Conservation (phyloP, 2,113 vertebrate genomes). For the Misgurnus anguillicaudatus region DNA sequence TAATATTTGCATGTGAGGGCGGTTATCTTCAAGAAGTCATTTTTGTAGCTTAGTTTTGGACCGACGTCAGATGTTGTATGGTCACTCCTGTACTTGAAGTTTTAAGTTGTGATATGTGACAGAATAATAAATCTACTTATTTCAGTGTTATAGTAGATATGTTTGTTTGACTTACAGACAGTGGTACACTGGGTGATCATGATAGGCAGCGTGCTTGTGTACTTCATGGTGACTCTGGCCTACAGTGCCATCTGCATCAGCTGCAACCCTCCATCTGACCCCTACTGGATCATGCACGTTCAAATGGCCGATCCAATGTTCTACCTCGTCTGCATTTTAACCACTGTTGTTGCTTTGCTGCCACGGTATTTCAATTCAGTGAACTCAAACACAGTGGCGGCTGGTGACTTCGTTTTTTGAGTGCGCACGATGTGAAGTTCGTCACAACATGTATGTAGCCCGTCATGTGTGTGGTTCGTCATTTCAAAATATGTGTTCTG, state of each 20-base stretch:
- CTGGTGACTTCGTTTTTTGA: too few relatives aligned
- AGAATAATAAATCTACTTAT: not conserved
- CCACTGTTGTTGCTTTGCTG: slow-evolving; percentile 81
- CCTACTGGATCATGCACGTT: slow-evolving; percentile 85
- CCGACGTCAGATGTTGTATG: too few relatives aligned
- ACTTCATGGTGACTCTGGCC: slow-evolving; percentile 76
- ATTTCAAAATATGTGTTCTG: too few relatives aligned
- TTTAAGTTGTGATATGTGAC: too few relatives aligned
- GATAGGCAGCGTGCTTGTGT: slow-evolving; percentile 80
- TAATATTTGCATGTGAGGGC: too few relatives aligned
- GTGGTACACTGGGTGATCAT: slow-evolving; percentile 78
- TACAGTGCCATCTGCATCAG: slow-evolving; percentile 80
- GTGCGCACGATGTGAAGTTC: too few relatives aligned
- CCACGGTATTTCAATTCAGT: slow-evolving; percentile 79
- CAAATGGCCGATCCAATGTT: slow-evolving; percentile 86
- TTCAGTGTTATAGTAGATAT: not conserved
- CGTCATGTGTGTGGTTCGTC: too few relatives aligned
- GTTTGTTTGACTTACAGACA: slow-evolving; percentile 73
- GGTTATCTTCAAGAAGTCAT: too few relatives aligned
- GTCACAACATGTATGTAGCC: too few relatives aligned
- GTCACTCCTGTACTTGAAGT: too few relatives aligned
- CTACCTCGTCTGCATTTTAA: slow-evolving; percentile 85
- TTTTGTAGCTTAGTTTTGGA: too few relatives aligned
- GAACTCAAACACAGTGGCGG: not conserved
- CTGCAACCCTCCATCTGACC: slow-evolving; percentile 85